These are phyloP conservation scores for Hymenochirus boettgeri DNA, from an alignment of 2,113 vertebrate species.

Conservation along the genomic window DNA sequence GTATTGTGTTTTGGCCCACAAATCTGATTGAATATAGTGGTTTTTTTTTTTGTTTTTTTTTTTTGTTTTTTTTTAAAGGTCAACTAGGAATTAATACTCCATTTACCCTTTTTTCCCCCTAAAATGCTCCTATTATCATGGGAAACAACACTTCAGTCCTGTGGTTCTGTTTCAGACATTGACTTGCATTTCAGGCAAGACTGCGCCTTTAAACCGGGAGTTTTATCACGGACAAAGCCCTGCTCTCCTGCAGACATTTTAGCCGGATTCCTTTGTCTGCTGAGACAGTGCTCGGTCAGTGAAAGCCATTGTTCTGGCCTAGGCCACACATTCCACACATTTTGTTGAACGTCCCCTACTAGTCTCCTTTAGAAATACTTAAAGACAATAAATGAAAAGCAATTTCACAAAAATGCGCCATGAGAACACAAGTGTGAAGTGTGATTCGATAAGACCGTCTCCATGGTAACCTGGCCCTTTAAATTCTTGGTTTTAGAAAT, in stretches of 20 bases:
- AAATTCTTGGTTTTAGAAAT: too few species aligned
- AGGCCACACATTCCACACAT: constrained; percentile 29
- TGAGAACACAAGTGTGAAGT: constrained; percentile 19
- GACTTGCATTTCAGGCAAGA: constrained; percentile 3
- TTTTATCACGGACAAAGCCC: constrained; percentile 4
- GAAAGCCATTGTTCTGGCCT: constrained; percentile 35
- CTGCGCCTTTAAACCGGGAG: constrained; percentile 4
- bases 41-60: too few species aligned
- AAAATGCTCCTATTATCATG: background rate
- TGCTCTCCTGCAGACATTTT: constrained; percentile 27
- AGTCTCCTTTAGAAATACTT: constrained; percentile 22
- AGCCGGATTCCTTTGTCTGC: constrained; percentile 18
- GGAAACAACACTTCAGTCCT: background rate
- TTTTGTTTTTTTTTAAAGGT: too few species aligned
- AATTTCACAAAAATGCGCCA: constrained; percentile 32
- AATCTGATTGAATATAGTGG: too few species aligned
- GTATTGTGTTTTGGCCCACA: too few species aligned
- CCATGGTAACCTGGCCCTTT: too few species aligned
- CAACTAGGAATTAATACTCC: too few species aligned
- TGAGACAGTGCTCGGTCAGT: constrained; percentile 27
- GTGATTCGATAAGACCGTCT: too few species aligned
- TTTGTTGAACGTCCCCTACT: constrained; percentile 15
- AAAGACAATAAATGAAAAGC: constrained; percentile 31
- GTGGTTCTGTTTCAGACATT: background rate
- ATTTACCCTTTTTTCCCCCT: too few species aligned